Percentiles rank a stretch among this genome's conserved stretches.
phyloP scores from a whole-genome alignment of 2,797 vertebrate species.

The Podargus strigoides region DNA sequence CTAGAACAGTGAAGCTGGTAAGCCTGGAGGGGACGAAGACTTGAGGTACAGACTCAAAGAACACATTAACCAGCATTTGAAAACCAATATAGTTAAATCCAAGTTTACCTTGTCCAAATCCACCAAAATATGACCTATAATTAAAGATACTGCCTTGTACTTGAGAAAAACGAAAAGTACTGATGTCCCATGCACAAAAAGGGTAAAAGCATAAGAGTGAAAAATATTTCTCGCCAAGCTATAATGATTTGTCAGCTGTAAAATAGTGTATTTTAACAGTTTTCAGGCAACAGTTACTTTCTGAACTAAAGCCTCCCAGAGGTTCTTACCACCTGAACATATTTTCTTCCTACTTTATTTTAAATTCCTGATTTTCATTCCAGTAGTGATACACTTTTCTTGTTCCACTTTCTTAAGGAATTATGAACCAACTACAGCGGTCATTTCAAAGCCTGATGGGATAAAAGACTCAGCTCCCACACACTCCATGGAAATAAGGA shows the following conservation, averaged over 20 bases:
- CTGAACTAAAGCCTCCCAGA: not conserved
- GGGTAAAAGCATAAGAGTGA: not conserved
- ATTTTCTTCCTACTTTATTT: not conserved
- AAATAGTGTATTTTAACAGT: not conserved
- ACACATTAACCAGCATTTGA: not conserved
- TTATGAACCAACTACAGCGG: not conserved
- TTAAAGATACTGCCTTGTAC: not conserved
- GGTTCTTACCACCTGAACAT: not conserved
- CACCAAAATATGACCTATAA: not conserved
- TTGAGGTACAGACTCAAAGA: not conserved
- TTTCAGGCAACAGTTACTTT: not conserved
- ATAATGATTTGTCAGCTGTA: not conserved
- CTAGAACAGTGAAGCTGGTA: not conserved
- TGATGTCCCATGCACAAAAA: accelerated
- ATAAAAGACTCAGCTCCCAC: not conserved
- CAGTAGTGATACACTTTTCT: accelerated
- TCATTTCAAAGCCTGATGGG: not conserved
- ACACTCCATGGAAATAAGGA: not conserved
- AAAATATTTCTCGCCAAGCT: not conserved
- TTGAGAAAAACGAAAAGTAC: not conserved
- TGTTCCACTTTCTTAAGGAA: not conserved
- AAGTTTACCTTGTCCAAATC: not conserved
- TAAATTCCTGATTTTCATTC: not conserved
- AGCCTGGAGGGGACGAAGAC: not conserved
- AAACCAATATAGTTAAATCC: not conserved